Evolutionary conservation across 2,797 vertebrate genomes (phyloP), one percentile per base, ranked within the genome.

Genomic region (Hyperoplus immaculatus): DNA sequence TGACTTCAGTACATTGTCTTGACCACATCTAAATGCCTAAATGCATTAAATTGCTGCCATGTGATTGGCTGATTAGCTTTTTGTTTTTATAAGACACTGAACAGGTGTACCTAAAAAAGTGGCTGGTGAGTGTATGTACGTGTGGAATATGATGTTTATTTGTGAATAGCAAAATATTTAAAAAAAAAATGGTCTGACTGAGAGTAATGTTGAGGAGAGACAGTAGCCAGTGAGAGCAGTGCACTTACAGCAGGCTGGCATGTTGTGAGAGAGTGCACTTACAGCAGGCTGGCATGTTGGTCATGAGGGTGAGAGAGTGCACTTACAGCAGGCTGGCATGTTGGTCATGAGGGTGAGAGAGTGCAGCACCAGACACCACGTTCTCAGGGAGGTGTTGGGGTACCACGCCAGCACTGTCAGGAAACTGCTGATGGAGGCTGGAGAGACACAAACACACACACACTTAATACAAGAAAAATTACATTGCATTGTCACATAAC

Each of bases 191-290:
- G 2, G 6, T 53, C 6, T 41, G 14, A 50, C 13, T 12, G 42
- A 43, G 5, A 45, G 45, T 21, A 11, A 8, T 57, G 18, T 3
- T 62, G 13, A 42, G 4, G 18, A 50, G 7, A 54, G 9, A 45
- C 10, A 61, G 14, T 68, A 15, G 12, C n/a, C 50, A 69, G 39
- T 18, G 15, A 64, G 14, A 72, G 45, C 5, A 0, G 6, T 66
- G 49, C 18, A 96, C 97, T 98, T 92, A 99, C 98, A 88, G 63
- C 94, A 96, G 86, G 95, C 90, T 21, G 97, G 96, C 98, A 99
- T 99, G 93, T 99, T 99, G 98, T 97, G 81, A 99, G 95, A 80
- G 97, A 99, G 91, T 99, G 98, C 89, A 99, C n/a, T n/a, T n/a
- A n/a, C 98, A 88, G 63, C 94, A 96, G 86, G 95, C 90, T 21